These are phyloP conservation scores for Motacilla alba DNA, from an alignment of 2,113 vertebrate genomes.

Conservation along the genomic window DNA sequence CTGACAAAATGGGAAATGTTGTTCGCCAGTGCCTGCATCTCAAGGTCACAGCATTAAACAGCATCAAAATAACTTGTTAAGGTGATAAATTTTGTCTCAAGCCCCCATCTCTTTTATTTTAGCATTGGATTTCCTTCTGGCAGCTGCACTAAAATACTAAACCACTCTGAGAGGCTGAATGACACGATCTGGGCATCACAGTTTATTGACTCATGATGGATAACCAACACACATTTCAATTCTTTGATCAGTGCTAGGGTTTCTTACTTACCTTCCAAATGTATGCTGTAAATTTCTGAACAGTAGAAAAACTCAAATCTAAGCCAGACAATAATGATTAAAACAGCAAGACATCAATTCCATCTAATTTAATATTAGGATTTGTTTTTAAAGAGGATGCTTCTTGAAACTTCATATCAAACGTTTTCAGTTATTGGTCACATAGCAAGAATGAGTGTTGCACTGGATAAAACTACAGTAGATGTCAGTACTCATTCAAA, in stretches of 20 bases:
- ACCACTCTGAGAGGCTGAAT: background rate
- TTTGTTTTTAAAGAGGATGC: background rate
- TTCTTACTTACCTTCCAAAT: background rate
- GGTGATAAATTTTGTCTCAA: background rate
- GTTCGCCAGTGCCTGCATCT: background rate
- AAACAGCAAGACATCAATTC: background rate
- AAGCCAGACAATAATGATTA: background rate
- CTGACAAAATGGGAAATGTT: background rate
- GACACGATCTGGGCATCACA: background rate
- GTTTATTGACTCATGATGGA: background rate
- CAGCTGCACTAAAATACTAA: background rate
- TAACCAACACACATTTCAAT: background rate
- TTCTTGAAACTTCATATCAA: background rate
- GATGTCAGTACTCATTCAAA: background rate
- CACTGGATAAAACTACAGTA: background rate
- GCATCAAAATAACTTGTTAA: background rate
- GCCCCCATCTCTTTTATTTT: background rate
- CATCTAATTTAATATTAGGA: background rate
- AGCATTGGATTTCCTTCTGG: slow-evolving; percentile 9
- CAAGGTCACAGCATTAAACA: background rate
- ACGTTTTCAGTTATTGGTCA: background rate
- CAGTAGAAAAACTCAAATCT: background rate
- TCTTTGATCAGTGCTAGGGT: slow-evolving; percentile 12
- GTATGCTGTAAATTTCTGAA: background rate
- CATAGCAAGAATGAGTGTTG: background rate